Evolutionary conservation across 2,888 invertebrate genomes (phyloP), one percentile per base, ranked within the genome.

Genomic region (Apodemia duryi): DNA sequence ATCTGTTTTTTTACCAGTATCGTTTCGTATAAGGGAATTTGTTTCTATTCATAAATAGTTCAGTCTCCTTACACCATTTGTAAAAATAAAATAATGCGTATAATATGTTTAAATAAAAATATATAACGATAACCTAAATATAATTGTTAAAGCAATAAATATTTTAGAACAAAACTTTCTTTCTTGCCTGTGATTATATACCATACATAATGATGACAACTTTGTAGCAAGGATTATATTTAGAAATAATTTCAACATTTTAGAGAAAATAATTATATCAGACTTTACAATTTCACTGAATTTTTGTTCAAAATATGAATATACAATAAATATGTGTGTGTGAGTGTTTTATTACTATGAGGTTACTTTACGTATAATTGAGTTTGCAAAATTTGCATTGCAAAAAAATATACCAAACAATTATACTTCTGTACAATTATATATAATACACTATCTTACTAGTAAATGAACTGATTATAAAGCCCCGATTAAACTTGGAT

Each of bases 231-330:
- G 83, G 83, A 79, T 83, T 79, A 70, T 72, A 72, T 73, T 72
- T 76, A 77, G 72, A 73, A 71, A 71, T 62, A 70, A 65, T 68
- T 72, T 72, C 69, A 46, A 70, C 70, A 78, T 80, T 82, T 78
- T 79, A 78, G 81, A 83, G 82, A 82, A 81, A 75, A 80, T 77
- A 81, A 80, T 80, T 77, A 82, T 79, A 79, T 88, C 88, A 88
- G 88, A 88, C 86, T 88, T 85, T 84, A 84, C 79, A 85, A 84
- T 84, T 86, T 80, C 81, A 13, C 11, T 32, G 57, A 57, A 57
- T 38, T 38, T 28, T 87, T 88, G 85, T 89, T 88, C 88, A 88
- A 84, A 78, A 84, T 81, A 83, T 82, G 81, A 74, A 83, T 78
- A 75, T 46, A 46, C 46, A 46, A 13, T 46, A 46, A 75, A 79